Evolutionary conservation across 2,888 invertebrate species (phyloP).

Genomic region (Colostygia pectinataria): DNA sequence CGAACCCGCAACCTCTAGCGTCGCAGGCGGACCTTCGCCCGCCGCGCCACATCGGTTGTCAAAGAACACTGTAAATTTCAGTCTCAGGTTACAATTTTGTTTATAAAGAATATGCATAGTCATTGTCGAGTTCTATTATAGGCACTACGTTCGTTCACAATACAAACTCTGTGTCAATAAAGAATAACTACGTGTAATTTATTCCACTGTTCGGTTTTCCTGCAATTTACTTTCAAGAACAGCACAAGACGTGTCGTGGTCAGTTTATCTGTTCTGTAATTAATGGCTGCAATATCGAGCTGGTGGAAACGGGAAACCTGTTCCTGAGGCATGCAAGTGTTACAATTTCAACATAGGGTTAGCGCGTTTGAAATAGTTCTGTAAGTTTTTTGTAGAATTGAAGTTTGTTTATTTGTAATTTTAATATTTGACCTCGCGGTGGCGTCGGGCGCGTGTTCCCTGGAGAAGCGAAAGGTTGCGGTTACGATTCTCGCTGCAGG

Average conservation of each 20-base stretch:
- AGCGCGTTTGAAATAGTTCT: neutral
- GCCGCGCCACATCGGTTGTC: too few species aligned
- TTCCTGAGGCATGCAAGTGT: constrained; percentile 16
- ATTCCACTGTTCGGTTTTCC: constrained; percentile 19
- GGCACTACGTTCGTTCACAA: neutral
- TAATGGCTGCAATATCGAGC: constrained; percentile 23
- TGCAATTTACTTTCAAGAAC: constrained; percentile 27
- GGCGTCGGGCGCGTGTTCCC: too few species aligned
- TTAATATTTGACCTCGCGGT: too few species aligned
- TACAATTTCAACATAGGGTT: constrained; percentile 15
- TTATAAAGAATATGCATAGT: too few species aligned
- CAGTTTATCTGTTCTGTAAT: constrained; percentile 27
- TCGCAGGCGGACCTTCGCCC: too few species aligned
- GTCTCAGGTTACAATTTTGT: too few species aligned
- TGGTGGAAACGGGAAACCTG: constrained; percentile 21
- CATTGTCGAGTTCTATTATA: too few species aligned
- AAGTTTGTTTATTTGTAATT: too few species aligned
- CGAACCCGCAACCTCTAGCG: too few species aligned
- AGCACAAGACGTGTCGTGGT: constrained; percentile 27
- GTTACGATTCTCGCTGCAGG: too few species aligned
- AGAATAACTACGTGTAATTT: constrained; percentile 20
- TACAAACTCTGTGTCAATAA: constrained; percentile 13
- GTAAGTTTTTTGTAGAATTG: neutral
- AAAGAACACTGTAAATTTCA: too few species aligned
- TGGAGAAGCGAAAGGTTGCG: too few species aligned